phyloP scores from a whole-genome alignment of 1,140 invertebrate species.

The Bombus confusus region DNA sequence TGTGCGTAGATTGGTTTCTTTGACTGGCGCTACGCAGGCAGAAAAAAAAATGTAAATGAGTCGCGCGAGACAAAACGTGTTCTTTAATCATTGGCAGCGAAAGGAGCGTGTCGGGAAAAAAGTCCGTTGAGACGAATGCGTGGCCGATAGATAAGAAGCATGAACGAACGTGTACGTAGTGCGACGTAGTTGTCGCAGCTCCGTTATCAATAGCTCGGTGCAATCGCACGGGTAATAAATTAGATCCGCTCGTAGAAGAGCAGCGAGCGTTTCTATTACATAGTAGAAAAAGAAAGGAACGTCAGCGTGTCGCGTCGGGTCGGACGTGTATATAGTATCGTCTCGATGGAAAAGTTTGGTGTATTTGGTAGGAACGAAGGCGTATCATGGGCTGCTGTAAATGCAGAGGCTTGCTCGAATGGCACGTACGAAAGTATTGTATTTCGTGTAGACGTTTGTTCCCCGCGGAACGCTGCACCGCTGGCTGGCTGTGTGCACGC shows the following conservation, averaged over 20 bases:
- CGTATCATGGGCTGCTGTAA: neutral
- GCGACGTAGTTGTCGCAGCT: constrained; percentile 19
- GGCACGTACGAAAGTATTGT: constrained; percentile 50
- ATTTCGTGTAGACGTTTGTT: constrained; percentile 42
- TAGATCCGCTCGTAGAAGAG: constrained; percentile 18
- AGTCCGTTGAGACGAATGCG: neutral
- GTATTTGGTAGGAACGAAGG: neutral
- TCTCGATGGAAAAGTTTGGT: constrained; percentile 18
- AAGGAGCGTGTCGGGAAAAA: neutral
- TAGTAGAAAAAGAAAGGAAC: constrained; percentile 11
- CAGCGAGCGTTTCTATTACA: constrained; percentile 11
- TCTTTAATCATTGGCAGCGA: neutral
- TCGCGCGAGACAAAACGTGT: neutral
- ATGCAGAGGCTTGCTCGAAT: neutral
- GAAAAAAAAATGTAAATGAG: neutral
- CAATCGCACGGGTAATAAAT: constrained; percentile 35
- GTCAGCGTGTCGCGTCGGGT: neutral
- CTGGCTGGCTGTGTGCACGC: neutral
- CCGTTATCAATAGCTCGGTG: constrained; percentile 37
- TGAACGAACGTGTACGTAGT: constrained; percentile 9
- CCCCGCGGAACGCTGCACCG: neutral
- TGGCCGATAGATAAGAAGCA: neutral
- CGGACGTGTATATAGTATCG: neutral
- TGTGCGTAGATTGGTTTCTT: neutral
- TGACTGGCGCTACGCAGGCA: neutral